Evolutionary conservation across 1,140 invertebrate species (phyloP).

Genomic region (Aphidius ervi): DNA sequence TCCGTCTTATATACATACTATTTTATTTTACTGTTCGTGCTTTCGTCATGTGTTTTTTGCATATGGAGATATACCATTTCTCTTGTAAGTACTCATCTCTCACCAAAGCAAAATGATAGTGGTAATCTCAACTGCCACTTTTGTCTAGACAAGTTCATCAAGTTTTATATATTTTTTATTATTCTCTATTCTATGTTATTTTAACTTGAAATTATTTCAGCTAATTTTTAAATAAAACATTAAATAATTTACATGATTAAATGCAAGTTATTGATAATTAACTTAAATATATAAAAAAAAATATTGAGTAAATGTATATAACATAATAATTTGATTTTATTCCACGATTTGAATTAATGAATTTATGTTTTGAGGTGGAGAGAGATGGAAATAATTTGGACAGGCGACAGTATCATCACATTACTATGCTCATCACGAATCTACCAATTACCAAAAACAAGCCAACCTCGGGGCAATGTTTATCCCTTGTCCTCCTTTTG

Average conservation of each 20-base stretch:
- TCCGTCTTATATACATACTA: neutral
- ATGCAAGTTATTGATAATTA: too few relatives aligned
- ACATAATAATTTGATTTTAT: constrained; percentile 9
- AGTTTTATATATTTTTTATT: neutral
- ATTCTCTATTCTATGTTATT: neutral
- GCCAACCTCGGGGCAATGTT: constrained; percentile 6
- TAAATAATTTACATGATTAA: too few relatives aligned
- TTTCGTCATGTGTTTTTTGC: too few relatives aligned
- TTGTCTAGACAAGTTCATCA: too few relatives aligned
- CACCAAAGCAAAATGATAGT: too few relatives aligned
- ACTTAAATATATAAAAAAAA: too few relatives aligned
- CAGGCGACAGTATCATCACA: constrained; percentile 23
- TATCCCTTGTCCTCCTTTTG: neutral
- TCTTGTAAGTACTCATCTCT: too few relatives aligned
- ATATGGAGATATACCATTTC: too few relatives aligned
- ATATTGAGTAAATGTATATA: too few relatives aligned
- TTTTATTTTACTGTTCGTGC: neutral
- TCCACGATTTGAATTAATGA: constrained; percentile 32
- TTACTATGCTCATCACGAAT: constrained; percentile 31
- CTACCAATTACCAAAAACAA: constrained; percentile 34
- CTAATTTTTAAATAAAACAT: too few relatives aligned
- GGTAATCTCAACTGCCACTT: too few relatives aligned
- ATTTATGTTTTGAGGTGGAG: constrained; percentile 25
- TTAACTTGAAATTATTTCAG: neutral
- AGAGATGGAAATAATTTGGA: constrained; percentile 27